Evolutionary conservation across 1,140 invertebrate species (phyloP), one percentile per base, ranked within the genome.

Genomic region (Rhysida immarginata): DNA sequence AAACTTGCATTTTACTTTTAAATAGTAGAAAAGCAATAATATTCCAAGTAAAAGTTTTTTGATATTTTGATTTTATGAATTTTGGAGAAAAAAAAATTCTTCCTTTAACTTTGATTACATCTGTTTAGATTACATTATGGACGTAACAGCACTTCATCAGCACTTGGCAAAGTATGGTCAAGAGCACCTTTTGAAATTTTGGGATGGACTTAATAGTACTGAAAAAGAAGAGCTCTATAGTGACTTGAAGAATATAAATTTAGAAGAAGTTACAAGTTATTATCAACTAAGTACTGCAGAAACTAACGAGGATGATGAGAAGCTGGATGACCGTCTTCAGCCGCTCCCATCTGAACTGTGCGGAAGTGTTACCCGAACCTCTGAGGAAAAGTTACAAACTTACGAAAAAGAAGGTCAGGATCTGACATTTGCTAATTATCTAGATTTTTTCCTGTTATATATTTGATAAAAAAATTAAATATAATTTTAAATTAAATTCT

Each of bases 131-230:
- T n/a, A n/a, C n/a, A n/a, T n/a, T n/a, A 66, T 66, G 62, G 71
- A 75, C 56, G 57, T 75, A 14, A 64, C 66, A 45, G 56, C 61
- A 44, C 54, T 75, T 16, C 62, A 63, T 52, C 58, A 61, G 26
- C 55, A 67, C 20, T 66, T 79, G 53, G 58, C 59, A 21, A 57
- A 63, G 14, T 66, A 73, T 59, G 73, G 72, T 20, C 93, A 97
- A 73, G 80, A 84, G 53, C 92, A 96, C 69, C 72, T 96, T 56
- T 67, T 96, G 5, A 76, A 81, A 62, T 96, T 87, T 70, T 94
- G 84, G 84, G 74, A 83, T 57, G 75, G 81, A 58, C 65, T 96
- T 1, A 73, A 81, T 3, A 72, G 79, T 46, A 77, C 93, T 63
- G 77, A 77, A 58, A 63, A 76, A 29, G 63, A 66, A 13, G 24